phyloP scores from a whole-genome alignment of 2,113 vertebrate genomes.

The Ivindomyrus marchei region DNA sequence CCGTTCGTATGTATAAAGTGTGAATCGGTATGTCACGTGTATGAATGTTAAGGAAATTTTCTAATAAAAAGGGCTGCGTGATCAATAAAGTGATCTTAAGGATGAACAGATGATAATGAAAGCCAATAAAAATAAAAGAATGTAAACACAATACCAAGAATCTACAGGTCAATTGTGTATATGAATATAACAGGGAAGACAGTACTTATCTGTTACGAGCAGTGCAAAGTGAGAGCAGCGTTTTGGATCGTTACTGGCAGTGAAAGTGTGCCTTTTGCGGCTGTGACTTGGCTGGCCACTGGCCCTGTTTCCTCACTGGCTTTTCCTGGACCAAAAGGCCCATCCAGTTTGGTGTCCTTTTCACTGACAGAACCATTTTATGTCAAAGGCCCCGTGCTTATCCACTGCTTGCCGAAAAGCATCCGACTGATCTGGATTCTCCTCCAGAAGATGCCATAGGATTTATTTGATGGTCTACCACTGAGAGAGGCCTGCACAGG shows the following conservation, averaged over 20 bases:
- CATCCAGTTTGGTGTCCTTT: neutral
- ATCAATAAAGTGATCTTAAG: neutral
- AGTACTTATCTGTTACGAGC: neutral
- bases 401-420: neutral
- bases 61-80: neutral
- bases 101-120: neutral
- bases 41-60: neutral
- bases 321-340: neutral
- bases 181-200: neutral
- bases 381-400: neutral
- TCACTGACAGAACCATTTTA: neutral
- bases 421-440: neutral
- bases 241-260: neutral
- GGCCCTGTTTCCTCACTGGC: neutral
- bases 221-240: neutral
- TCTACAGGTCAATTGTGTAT: neutral
- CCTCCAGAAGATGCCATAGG: neutral
- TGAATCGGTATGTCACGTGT: neutral
- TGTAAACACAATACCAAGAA: neutral
- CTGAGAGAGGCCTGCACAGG: neutral
- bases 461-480: neutral
- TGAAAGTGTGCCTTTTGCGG: neutral
- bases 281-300: neutral
- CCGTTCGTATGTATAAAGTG: neutral
- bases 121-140: neutral